phyloP scores from a whole-genome alignment of 1,140 invertebrate species.

The Pseudachorutes palmiensis region DNA sequence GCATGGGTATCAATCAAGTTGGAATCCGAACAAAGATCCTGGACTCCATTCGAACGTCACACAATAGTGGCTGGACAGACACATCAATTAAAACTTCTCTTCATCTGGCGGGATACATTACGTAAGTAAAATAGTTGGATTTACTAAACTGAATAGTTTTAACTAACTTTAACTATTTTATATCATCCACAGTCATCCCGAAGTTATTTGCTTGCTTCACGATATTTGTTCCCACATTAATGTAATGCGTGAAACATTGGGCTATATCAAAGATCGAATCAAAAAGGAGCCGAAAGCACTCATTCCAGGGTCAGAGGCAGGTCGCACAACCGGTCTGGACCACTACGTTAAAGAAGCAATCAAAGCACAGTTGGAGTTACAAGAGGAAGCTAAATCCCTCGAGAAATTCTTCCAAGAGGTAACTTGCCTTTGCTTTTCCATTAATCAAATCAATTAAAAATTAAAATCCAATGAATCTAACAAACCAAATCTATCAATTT shows the following conservation, averaged over 20 bases:
- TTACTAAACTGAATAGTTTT: background rate
- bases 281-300: background rate
- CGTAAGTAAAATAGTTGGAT: background rate
- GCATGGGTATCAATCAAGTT: background rate
- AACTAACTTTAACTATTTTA: background rate
- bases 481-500: no score
- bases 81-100: background rate
- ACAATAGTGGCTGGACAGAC: background rate
- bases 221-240: background rate
- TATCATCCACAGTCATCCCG: no score
- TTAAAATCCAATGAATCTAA: no score
- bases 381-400: no score
- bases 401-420: no score
- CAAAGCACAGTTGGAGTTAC: no score
- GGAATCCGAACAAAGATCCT: background rate
- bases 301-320: background rate
- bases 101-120: background rate
- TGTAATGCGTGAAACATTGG: background rate
- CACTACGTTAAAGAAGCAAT: no score
- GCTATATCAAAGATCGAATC: background rate
- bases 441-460: no score
- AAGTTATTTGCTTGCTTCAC: slow-evolving; percentile 8
- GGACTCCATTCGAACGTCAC: background rate
- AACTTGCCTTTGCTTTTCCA: no score
- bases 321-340: background rate